Percentiles rank a stretch among this genome's conserved stretches.
Conservation (phyloP, 2,113 vertebrate species). For the Corynorhinus townsendii region DNA sequence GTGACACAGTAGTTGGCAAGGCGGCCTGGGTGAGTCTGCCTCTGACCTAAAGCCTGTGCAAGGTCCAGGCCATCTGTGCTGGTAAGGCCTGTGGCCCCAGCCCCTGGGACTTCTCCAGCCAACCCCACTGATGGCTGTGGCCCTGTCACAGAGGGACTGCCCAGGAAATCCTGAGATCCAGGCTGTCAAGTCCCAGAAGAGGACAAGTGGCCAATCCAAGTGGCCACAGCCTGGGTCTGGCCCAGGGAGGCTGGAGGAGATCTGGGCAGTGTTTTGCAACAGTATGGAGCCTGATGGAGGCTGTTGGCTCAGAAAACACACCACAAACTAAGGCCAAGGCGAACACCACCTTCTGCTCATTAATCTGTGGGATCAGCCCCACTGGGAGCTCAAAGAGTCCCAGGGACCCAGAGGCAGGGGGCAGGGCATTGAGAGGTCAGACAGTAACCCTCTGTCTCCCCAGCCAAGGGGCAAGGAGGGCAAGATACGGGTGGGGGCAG, state of each 20-base stretch:
- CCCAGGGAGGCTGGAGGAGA: not conserved
- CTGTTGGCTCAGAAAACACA: not conserved
- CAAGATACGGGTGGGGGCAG: too few species aligned
- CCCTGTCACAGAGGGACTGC: not conserved
- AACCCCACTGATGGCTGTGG: fast-evolving
- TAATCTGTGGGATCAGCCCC: not conserved
- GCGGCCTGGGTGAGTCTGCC: not conserved
- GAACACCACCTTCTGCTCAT: not conserved
- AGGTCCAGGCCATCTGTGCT: not conserved
- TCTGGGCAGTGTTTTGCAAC: not conserved
- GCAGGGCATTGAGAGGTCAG: not conserved
- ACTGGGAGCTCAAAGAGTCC: not conserved
- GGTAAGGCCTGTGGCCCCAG: not conserved
- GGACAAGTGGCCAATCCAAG: not conserved
- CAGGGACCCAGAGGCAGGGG: not conserved
- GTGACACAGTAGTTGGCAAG: not conserved
- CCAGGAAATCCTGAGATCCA: not conserved
- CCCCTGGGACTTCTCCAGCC: not conserved
- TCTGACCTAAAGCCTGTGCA: not conserved
- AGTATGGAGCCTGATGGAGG: not conserved
- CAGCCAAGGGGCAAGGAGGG: not conserved
- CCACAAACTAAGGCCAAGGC: not conserved
- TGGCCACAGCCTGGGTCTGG: not conserved
- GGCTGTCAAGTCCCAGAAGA: not conserved
- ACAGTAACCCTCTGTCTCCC: constrained; percentile 15